A percentile compares a stretch with the other conserved stretches of the same genome.
Evolutionary conservation across 2,888 invertebrate genomes (phyloP).

Genomic region (Candidula unifasciata): DNA sequence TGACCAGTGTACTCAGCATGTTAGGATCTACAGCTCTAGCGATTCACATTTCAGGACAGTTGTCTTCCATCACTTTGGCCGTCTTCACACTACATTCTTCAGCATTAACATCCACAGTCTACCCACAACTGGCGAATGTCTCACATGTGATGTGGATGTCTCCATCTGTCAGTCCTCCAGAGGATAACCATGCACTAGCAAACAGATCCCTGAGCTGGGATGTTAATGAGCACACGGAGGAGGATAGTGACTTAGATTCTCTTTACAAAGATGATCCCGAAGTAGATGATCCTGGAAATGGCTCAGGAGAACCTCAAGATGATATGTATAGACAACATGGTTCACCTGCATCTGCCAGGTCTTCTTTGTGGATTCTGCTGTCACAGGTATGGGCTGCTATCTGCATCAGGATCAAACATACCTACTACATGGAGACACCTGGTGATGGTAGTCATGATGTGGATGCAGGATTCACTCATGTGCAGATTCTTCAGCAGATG

Average conservation of each 20-base stretch:
- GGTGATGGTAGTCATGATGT: not conserved
- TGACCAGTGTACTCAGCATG: slow-evolving; percentile 82
- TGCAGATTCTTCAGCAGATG: not conserved
- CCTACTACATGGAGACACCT: not conserved
- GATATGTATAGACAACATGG: not conserved
- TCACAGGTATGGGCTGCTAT: slow-evolving; percentile 43
- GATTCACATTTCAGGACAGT: slow-evolving; percentile 59
- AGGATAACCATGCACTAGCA: not conserved
- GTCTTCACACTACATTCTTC: slow-evolving; percentile 37
- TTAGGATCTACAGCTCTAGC: slow-evolving; percentile 81
- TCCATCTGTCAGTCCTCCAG: not conserved
- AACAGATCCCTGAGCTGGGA: not conserved
- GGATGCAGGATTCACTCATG: not conserved
- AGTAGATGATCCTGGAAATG: not conserved
- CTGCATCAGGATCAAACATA: slow-evolving; percentile 7
- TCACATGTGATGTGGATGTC: not conserved
- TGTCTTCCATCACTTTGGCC: slow-evolving; percentile 57
- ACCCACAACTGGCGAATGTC: not conserved
- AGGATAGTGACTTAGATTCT: not conserved
- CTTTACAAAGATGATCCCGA: not conserved
- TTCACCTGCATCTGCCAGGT: not conserved
- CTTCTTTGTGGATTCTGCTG: slow-evolving; percentile 37
- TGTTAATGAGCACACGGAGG: too few species aligned
- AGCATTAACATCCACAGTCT: not conserved
- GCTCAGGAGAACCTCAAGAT: not conserved